phyloP scores from a whole-genome alignment of 2,888 invertebrate species.

The Endomychus coccineus region DNA sequence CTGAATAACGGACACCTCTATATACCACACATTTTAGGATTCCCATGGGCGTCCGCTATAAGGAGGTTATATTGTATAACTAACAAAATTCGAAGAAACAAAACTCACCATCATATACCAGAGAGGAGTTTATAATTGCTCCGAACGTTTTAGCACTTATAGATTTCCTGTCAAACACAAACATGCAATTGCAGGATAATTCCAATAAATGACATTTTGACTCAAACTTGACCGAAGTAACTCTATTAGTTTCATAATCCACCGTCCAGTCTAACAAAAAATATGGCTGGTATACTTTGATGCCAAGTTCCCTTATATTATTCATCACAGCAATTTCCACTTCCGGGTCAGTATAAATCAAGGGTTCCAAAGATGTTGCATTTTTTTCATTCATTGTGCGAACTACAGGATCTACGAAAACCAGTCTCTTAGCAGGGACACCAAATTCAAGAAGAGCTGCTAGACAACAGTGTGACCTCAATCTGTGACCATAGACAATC shows the following conservation, averaged over 20 bases:
- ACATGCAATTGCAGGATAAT: slow-evolving; percentile 50
- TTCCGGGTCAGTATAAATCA: slow-evolving; percentile 28
- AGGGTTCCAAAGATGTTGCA: too few relatives aligned
- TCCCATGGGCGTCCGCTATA: too few relatives aligned
- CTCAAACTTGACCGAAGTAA: slow-evolving; percentile 44
- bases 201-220: slow-evolving; percentile 43
- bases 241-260: slow-evolving; percentile 30
- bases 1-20: too few relatives aligned
- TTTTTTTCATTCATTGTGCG: slow-evolving; percentile 11
- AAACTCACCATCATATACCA: slow-evolving; percentile 33
- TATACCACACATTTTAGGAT: too few relatives aligned
- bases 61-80: too few relatives aligned
- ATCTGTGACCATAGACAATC: slow-evolving; percentile 60
- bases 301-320: slow-evolving; percentile 9
- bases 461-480: slow-evolving; percentile 61
- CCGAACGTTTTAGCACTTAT: slow-evolving; percentile 39
- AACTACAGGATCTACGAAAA: slow-evolving; percentile 24
- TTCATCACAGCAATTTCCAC: slow-evolving; percentile 8
- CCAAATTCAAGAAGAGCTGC: slow-evolving; percentile 55
- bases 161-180: slow-evolving; percentile 51
- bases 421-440: slow-evolving; percentile 49
- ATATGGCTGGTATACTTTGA: slow-evolving; percentile 9
- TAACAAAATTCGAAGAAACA: too few relatives aligned
- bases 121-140: slow-evolving; percentile 48
- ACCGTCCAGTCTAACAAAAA: slow-evolving; percentile 43